Percentiles rank a stretch among this genome's conserved stretches.
Evolutionary conservation across 2,888 invertebrate species (phyloP).

Genomic region (Acronicta alni): DNA sequence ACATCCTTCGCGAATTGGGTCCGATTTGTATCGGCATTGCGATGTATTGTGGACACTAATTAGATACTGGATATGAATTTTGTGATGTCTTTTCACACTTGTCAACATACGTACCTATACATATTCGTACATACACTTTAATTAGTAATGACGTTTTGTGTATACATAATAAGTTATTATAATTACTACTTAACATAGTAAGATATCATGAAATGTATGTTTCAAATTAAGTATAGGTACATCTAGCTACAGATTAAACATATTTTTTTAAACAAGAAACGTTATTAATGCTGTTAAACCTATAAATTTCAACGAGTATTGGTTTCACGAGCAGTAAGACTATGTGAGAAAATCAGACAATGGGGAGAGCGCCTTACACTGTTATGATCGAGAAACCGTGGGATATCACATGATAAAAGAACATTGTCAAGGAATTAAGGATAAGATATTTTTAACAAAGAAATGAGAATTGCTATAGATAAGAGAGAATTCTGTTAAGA

Average conservation of each 20-base stretch:
- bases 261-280: too few species aligned
- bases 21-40: constrained; percentile 5
- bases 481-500: too few species aligned
- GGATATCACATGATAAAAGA: constrained; percentile 40
- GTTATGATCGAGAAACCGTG: constrained; percentile 52
- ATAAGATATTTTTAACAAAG: constrained; percentile 7
- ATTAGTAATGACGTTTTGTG: not conserved
- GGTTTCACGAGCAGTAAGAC: constrained; percentile 46
- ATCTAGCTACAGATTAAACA: not conserved
- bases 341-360: constrained; percentile 54
- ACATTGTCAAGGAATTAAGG: constrained; percentile 26
- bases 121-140: too few species aligned
- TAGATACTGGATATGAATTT: not conserved
- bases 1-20: constrained; percentile 11
- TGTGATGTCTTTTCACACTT: not conserved
- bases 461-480: not conserved
- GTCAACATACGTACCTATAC: too few species aligned
- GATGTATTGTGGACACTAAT: constrained; percentile 8
- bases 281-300: constrained; percentile 24
- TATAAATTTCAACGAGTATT: constrained; percentile 37
- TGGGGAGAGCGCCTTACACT: constrained; percentile 43
- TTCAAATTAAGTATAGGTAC: too few species aligned
- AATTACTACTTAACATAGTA: too few species aligned
- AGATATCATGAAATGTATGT: not conserved
- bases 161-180: not conserved